Percentiles rank a stretch among this genome's conserved stretches.
Evolutionary conservation across 30 jellyfish, hydroid and myxozoan species (phyloP).

Genomic region (Cassiopea xamachana): DNA sequence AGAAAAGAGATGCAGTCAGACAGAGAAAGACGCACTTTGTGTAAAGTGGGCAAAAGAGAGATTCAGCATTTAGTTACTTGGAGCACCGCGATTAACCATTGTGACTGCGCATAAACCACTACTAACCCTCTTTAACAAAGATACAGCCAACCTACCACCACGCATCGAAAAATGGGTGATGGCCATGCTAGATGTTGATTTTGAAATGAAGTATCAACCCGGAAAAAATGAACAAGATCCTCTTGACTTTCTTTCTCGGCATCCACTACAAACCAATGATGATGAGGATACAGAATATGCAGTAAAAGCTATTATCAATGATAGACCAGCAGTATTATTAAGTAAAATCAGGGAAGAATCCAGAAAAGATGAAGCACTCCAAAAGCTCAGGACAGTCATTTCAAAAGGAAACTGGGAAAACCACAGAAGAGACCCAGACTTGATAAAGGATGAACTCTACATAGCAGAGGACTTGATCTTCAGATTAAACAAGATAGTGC

Average conservation of each 20-base stretch:
- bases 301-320: conserved; percentile 10
- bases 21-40: no score
- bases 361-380: conserved; percentile 3
- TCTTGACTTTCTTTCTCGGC: background rate
- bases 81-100: background rate
- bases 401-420: conserved; percentile 3
- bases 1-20: background rate
- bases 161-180: conserved; percentile 22
- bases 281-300: background rate
- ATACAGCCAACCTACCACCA: conserved; percentile 21
- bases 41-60: no score
- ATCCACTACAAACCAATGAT: background rate
- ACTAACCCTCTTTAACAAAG: conserved; percentile 8
- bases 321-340: background rate
- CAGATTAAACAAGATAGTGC: conserved; percentile 15
- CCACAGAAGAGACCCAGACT: conserved; percentile 7
- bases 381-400: background rate
- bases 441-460: background rate
- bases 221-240: conserved; percentile 11
- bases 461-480: conserved; percentile 19
- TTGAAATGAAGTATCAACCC: background rate
- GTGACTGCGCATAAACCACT: background rate
- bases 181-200: conserved; percentile 29
- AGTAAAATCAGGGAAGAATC: background rate
- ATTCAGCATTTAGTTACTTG: background rate